Evolutionary conservation across 2,797 vertebrate genomes (phyloP), one percentile per base, ranked within the genome.

Genomic region (Micrastur ruficollis): DNA sequence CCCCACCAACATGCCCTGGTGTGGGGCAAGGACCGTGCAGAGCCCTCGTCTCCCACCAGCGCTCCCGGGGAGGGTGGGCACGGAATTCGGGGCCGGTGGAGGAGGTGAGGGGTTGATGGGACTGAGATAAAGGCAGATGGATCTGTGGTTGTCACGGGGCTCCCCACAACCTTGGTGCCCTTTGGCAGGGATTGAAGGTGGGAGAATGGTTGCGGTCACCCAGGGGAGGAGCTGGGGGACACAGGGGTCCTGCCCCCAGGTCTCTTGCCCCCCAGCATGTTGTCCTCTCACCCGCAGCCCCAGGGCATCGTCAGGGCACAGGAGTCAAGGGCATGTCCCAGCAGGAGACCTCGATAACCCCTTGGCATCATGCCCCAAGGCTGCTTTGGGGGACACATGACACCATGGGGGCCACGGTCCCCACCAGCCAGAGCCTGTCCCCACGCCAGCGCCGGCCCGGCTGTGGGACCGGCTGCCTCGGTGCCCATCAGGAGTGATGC

Each of bases 231-330:
- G 44, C 36, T 38, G 66, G 22, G 18, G n/a, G 12, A 21, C 0
- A 10, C 46, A 53, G 36, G 29, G 17, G 12, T 50, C 46, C 46
- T 25, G 18, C 9, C 19, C 34, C 25, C 32, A 15, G 11, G 36
- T 36, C 21, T 59, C 26, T 18, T 46, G 17, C 20, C 19, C 29
- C 31, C 34, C 1, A 1, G 27, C 27, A 32, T 2, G 0, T n/a
- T 36, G 17, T 62, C n/a, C 12, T 40, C 44, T 42, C 62, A 18
- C 49, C 20, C 3, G 1, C 55, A 76, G 70, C 44, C 15, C 71
- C 23, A 5, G 34, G 31, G 26, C 47, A 36, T 27, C 9, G 0
- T 11, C n/a, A 49, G 46, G 44, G 68, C 14, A 9, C 5, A 3
- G 58, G 13, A 29, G 7, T 56, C 34, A 46, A 59, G 52, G 47